Conservation (phyloP, 2,113 vertebrate genomes). For the Hippocampus zosterae region DNA sequence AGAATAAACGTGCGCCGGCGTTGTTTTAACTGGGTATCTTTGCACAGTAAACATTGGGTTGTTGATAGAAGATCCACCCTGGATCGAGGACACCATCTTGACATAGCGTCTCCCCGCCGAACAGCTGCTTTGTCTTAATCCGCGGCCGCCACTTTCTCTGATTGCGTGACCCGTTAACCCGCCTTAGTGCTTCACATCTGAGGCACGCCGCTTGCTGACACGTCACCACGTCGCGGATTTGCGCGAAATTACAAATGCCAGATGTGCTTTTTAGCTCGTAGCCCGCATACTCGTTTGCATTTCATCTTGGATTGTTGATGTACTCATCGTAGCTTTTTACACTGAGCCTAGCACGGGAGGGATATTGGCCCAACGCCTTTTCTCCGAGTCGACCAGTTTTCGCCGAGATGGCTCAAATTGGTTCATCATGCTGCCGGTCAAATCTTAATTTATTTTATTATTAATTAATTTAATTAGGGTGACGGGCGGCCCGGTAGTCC, state of each 20-base stretch:
- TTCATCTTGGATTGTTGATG: background rate
- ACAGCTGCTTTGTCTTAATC: slow-evolving; percentile 70
- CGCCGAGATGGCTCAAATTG: no score
- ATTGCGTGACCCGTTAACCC: slow-evolving; percentile 67
- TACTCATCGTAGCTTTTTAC: background rate
- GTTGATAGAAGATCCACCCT: background rate
- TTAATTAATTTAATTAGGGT: no score
- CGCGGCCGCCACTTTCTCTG: slow-evolving; percentile 39
- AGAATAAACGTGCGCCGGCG: background rate
- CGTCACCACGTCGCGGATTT: slow-evolving; percentile 3
- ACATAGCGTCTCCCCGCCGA: slow-evolving; percentile 29
- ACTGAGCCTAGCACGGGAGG: background rate
- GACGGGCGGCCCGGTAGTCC: no score
- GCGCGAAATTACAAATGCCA: slow-evolving; percentile 9
- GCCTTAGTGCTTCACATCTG: slow-evolving; percentile 12
- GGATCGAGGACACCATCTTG: background rate
- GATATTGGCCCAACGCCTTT: background rate
- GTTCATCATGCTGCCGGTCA: no score
- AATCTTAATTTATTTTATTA: no score
- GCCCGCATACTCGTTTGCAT: background rate
- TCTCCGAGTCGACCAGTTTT: no score
- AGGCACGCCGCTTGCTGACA: background rate
- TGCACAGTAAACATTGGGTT: background rate
- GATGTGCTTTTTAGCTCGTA: background rate
- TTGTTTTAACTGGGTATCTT: background rate